Percentiles rank a stretch among this genome's conserved stretches.
Conservation (phyloP, 1,140 invertebrate genomes). For the Drosophila biarmipes region DNA sequence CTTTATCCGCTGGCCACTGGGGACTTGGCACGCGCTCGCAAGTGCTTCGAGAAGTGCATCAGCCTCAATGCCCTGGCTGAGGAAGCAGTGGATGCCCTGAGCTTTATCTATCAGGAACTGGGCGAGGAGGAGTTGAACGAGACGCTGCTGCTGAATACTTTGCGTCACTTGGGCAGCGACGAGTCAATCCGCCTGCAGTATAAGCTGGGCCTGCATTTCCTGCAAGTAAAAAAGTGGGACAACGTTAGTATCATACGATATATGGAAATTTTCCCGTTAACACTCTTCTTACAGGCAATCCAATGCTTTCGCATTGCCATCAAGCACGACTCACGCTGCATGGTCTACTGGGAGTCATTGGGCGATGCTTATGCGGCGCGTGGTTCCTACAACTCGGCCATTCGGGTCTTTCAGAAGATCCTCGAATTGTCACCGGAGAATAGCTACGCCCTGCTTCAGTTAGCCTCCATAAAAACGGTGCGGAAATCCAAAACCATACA, state of each 20-base stretch:
- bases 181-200: conserved; percentile 92
- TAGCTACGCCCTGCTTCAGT: conserved; percentile 92
- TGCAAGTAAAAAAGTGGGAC: conserved; percentile 89
- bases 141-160: conserved; percentile 88
- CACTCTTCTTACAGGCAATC: conserved; percentile 86
- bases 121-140: conserved; percentile 89
- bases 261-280: not conserved
- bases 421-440: conserved; percentile 88
- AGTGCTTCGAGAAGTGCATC: conserved; percentile 93
- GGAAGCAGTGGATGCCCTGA: conserved; percentile 89
- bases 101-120: conserved; percentile 89
- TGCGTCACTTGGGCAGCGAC: conserved; percentile 85
- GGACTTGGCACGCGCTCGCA: conserved; percentile 89
- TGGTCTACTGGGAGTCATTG: conserved; percentile 93
- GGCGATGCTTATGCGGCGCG: conserved; percentile 94
- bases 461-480: conserved; percentile 91
- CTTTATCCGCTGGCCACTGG: conserved; percentile 87
- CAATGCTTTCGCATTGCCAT: conserved; percentile 91
- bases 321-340: conserved; percentile 88
- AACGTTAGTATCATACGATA: conserved; percentile 69
- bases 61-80: conserved; percentile 89
- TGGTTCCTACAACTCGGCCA: conserved; percentile 93
- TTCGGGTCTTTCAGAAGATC: conserved; percentile 93
- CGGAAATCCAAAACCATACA: not conserved
- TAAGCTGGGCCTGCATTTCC: conserved; percentile 91